Evolutionary conservation across 2,113 vertebrate genomes (phyloP), one percentile per base, ranked within the genome.

Genomic region (Suncus etruscus): DNA sequence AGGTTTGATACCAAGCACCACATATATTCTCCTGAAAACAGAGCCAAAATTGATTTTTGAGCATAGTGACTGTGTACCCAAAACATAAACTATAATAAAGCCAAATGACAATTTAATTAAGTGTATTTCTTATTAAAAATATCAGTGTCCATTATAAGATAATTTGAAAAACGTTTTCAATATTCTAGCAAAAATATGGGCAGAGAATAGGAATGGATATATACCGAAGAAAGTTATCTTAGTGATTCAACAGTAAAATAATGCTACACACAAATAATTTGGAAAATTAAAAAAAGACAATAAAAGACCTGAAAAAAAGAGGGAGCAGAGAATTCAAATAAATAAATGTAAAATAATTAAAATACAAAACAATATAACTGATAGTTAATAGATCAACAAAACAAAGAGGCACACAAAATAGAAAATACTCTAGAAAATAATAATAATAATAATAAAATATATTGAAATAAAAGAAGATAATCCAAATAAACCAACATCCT

Each of bases 401-500:
- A 86, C 39, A 48, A 20, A 4, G 69, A 61, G 47, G 20, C 7
- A 65, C 1, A 47, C 50, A 65, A 87, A 86, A 89, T 78, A 8
- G 39, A 48, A 18, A 89, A 48, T 68, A 86, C 1, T 74, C 11
- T 16, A 27, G 69, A 94, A 90, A n/a, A n/a, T n/a, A n/a, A n/a
- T n/a, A 77, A 76, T 72, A 83, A 90, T 90, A 75, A 80, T 79
- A 86, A 75, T 74, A 68, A 75, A 58, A 76, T 81, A 65, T 16
- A 66, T 4, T 73, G 51, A 16, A 12, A 20, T 75, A 86, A n/a
- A 73, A 24, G 9, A 32, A 68, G 16, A 32, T 39, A 80, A 92
- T 79, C 25, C 75, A 74, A 74, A 70, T 66, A 32, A 47, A 29
- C 15, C 31, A 68, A 86, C 1, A 76, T 6, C 14, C 14, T 29